Evolutionary conservation across 2,113 vertebrate genomes (phyloP).

Genomic region (Tiliqua scincoides): DNA sequence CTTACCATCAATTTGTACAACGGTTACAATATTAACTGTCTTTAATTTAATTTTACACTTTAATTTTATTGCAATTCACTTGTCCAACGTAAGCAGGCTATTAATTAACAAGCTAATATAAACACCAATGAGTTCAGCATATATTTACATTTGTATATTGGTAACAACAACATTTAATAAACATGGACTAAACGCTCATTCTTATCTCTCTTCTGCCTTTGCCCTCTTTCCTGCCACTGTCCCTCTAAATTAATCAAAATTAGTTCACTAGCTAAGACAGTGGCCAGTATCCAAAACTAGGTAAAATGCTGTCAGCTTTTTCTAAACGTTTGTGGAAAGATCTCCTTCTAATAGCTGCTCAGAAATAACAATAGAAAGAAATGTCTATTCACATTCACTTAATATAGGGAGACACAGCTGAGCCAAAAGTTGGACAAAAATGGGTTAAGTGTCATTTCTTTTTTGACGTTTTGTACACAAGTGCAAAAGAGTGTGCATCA

Average conservation of each 20-base stretch:
- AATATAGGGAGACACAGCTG: neutral
- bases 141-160: neutral
- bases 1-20: no score
- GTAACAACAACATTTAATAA: neutral
- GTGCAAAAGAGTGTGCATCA: neutral
- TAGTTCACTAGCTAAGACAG: neutral
- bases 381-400: neutral
- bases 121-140: neutral
- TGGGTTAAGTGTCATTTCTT: no score
- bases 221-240: neutral
- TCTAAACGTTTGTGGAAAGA: neutral
- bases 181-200: neutral
- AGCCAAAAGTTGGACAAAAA: no score
- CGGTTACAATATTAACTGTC: no score
- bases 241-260: neutral
- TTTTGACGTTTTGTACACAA: neutral
- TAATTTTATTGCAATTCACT: neutral
- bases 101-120: neutral
- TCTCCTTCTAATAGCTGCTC: slow-evolving; percentile 4
- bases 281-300: neutral
- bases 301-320: neutral
- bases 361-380: neutral
- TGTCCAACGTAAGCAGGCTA: neutral
- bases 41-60: no score
- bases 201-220: neutral